Evolutionary conservation across 2,797 vertebrate genomes (phyloP), one percentile per base, ranked within the genome.

Genomic region (Notolepis coatsorum): DNA sequence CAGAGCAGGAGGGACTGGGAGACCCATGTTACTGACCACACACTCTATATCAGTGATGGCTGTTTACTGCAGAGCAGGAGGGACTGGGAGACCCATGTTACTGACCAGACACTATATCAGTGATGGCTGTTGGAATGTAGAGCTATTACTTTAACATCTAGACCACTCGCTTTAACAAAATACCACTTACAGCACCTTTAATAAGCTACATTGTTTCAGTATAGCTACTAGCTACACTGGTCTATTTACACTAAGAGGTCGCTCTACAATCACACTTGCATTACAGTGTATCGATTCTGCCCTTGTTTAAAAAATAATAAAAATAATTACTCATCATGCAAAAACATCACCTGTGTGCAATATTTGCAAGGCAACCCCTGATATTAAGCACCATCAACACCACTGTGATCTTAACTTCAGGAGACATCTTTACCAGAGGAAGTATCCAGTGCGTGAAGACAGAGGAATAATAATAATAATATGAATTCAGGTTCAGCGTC

Each of bases 241-340:
- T 17, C 23, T 54, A 39, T 13, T 54, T 25, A 38, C 6, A 39
- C 23, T 54, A 17, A 33, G 23, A 37, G 21, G 20, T 38, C 38
- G 15, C 10, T 13, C 12, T 12, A 18, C 47, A 18, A 50, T 31
- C 48, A 50, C 18, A 38, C 20, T 39, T 49, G 20, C 21, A 24
- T 38, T 38, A 53, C 49, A 51, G 17, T 33, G 28, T 41, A 61
- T 31, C 39, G 2, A 21, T 35, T 47, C 18, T 39, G n/a, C n/a
- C 59, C 45, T 2, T 35, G 68, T 66, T 20, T n/a, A 35, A n/a
- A n/a, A n/a, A n/a, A n/a, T n/a, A n/a, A n/a, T n/a, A n/a, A n/a
- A n/a, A n/a, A n/a, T n/a, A n/a, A n/a, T 41, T 41, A 30, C 15
- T n/a, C 30, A 58, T 65, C 80, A 80, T 89, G 79, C 68, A 71